Conservation (phyloP, 2,797 vertebrate species). For the Tinamus major region DNA sequence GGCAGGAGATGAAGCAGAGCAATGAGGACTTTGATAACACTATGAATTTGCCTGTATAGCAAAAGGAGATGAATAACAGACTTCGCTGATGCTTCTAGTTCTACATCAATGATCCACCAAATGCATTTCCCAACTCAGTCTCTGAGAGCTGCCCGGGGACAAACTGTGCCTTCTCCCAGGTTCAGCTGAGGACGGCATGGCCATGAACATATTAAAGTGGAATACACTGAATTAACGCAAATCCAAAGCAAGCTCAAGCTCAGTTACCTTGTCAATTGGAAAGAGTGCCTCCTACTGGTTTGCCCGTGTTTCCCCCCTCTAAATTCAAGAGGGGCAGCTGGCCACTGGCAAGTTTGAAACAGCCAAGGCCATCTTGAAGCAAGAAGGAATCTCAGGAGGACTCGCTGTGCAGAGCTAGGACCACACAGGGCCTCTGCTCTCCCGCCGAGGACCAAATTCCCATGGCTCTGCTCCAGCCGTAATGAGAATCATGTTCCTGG, state of each 20-base stretch:
- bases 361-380: neutral
- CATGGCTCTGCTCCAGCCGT: conserved; percentile 6
- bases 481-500: neutral
- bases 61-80: neutral
- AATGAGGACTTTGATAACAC: neutral
- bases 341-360: neutral
- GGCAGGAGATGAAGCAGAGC: neutral
- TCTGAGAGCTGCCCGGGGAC: fast-evolving
- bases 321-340: neutral
- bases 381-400: neutral
- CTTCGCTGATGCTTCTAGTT: neutral
- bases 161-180: neutral
- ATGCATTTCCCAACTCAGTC: fast-evolving
- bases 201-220: neutral
- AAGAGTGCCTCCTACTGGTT: neutral
- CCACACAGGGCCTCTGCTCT: conserved; percentile 5
- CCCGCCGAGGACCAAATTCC: neutral
- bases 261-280: neutral
- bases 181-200: neutral
- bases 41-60: neutral
- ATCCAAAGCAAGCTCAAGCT: neutral
- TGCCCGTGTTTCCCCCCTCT: neutral
- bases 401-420: neutral
- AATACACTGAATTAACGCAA: neutral
- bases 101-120: fast-evolving